phyloP scores from a whole-genome alignment of 2,113 vertebrate genomes.

The Regulus satrapa region DNA sequence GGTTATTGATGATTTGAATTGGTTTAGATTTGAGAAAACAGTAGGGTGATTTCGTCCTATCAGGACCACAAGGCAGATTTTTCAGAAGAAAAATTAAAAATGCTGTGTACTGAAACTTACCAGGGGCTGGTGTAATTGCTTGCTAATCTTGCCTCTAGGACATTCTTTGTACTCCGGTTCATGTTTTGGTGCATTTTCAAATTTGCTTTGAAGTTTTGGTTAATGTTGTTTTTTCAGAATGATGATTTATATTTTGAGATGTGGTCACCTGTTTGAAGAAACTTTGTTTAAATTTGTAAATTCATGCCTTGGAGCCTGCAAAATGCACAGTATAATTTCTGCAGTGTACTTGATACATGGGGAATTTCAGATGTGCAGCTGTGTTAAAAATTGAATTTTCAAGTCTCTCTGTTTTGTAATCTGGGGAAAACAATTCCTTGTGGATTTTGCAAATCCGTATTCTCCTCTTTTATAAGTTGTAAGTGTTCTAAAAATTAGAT shows the following conservation, averaged over 20 bases:
- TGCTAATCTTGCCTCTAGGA: slow-evolving; percentile 3
- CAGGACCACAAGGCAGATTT: background rate
- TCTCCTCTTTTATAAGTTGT: background rate
- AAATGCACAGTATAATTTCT: background rate
- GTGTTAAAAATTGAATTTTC: background rate
- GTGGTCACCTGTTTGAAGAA: background rate
- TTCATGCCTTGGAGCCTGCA: background rate
- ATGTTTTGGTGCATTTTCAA: background rate
- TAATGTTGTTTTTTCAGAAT: background rate
- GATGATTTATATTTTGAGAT: background rate
- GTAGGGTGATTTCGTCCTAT: background rate
- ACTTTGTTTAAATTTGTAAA: background rate
- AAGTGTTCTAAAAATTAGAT: background rate
- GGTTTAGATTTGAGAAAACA: background rate
- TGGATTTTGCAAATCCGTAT: background rate
- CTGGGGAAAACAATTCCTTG: background rate
- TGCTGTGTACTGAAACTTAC: background rate
- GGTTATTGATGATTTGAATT: slow-evolving; percentile 16
- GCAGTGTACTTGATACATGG: background rate
- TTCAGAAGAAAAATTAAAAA: background rate
- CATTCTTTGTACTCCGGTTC: background rate
- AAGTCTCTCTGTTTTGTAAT: background rate
- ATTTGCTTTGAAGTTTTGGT: background rate
- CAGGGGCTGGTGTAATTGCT: background rate
- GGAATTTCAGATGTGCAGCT: background rate